phyloP scores from a whole-genome alignment of 2,797 vertebrate species.

The Pipistrellus nathusii region DNA sequence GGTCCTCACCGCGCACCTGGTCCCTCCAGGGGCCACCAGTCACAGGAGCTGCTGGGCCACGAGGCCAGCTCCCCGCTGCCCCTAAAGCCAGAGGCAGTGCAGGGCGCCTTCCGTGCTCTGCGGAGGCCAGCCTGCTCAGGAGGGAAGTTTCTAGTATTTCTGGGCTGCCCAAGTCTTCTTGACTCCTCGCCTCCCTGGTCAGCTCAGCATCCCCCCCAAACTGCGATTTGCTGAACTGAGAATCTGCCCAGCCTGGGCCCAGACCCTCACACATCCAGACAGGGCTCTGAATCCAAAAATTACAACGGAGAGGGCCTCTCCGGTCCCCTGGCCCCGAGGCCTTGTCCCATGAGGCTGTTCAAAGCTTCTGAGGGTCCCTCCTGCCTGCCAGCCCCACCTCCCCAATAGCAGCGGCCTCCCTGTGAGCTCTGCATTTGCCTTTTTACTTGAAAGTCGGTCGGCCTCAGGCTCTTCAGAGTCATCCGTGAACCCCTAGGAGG shows the following conservation, averaged over 20 bases:
- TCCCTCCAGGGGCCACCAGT: background rate
- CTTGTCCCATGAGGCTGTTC: background rate
- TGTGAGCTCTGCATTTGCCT: too few species aligned
- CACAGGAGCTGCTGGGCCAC: background rate
- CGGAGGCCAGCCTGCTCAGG: background rate
- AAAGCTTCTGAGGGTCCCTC: background rate
- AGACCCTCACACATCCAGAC: background rate
- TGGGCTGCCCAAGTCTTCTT: background rate
- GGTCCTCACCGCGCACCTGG: background rate
- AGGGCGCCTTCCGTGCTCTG: background rate
- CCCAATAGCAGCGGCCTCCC: background rate
- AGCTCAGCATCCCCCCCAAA: background rate
- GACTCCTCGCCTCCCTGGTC: background rate
- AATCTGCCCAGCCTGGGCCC: background rate
- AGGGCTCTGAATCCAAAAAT: background rate
- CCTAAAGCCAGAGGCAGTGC: background rate
- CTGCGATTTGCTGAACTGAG: too few species aligned
- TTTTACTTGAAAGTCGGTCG: background rate
- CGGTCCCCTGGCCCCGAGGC: accelerated
- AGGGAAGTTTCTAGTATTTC: background rate
- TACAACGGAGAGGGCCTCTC: background rate
- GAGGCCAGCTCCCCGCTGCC: background rate
- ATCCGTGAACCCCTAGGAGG: background rate
- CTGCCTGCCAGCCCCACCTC: too few species aligned
- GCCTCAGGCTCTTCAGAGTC: background rate